Base-by-base conservation (phyloP, 1,140 invertebrate species). In the Muscidifurax raptorellus region DNA sequence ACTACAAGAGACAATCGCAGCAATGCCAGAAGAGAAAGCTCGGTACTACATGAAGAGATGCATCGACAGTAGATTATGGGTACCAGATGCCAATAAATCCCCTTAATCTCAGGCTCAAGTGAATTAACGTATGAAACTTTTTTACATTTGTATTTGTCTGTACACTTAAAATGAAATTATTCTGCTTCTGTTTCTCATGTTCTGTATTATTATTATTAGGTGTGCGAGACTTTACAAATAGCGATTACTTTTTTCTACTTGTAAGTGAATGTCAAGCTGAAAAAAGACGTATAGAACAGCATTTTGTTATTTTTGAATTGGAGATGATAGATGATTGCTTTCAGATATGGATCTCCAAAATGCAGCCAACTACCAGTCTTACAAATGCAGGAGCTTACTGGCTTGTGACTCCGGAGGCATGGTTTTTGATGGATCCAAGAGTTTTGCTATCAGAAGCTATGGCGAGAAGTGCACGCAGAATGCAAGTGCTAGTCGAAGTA, bases 31-130 rank as follows among this genome's bases (percentile, higher is more conserved):
- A 90, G 96, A 98, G 87, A 97, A 99, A 88, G 99, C 98, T 1
- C 95, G 96, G 69, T 97, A 98, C 93, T 98, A 99, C 90, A 99
- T 99, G 96, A 98, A 99, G 91, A 95, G 98, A 75, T 99, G 99
- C 92, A 96, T 99, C n/a, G 98, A 99, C 90, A 98, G 98, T 7
- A 99, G 99, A 12, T 93, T 99, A 1, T 99, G 99, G 99, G 96
- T 99, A 59, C 98, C 98, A 3, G 97, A 97, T 90, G 96, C 94
- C 22, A 93, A 27, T 59, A 28, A 82, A 22, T 15, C 1, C n/a
- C 32, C 25, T 30, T 22, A 76, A 59, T 82, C n/a, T 78, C 36
- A 69, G 64, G 40, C 12, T 47, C 28, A 82, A 76, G 10, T 77
- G 4, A 69, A 67, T 83, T 59, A 40, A 71, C n/a, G n/a, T 76